Base-by-base conservation (phyloP, 2,113 vertebrate genomes). In the Catharus minimus region DNA sequence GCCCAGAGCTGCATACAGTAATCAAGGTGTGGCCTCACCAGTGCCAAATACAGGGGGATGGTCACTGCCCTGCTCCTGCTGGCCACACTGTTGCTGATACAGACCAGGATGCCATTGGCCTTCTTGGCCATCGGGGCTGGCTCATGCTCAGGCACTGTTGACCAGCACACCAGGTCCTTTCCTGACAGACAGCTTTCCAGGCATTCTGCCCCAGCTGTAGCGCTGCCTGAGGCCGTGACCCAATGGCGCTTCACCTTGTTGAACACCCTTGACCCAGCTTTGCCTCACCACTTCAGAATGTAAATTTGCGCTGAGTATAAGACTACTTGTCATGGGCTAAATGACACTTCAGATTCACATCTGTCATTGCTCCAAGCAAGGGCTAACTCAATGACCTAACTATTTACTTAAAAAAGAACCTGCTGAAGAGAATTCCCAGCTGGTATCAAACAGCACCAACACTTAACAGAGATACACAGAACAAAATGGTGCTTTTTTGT, bases 151-250 rank as follows among this genome's bases (percentile, higher is more conserved):
- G 19, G 18, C 39, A 28, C 13, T 33, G 16, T 4, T n/a, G 24
- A 62, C 10, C 20, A 55, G 56, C 33, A 39, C 5, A 7, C 2
- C 23, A 47, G 13, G 24, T 62, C 28, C 56, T 78, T 62, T 55
- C 8, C 33, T 39, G 15, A 27, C 20, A 27, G 24, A 23, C 64
- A 46, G 27, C 7, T 55, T 62, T 62, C 55, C 47, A 77, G 39
- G 13, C 13, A 6, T 7, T 53, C 19, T 53, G 39, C 4, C 13
- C 20, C 24, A 69, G 39, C 10, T 33, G 24, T 11, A 39, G 23
- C 2, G 0, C 47, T 39, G 39, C 0, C 0, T 69, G 47, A 39
- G 7, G 15, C 3, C 39, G 13, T 62, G 49, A 78, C 30, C 9
- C 33, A 24, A 30, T 20, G 17, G 17, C 2, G 9, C 8, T 64